A percentile compares a stretch with the other conserved stretches of the same genome.
phyloP scores from a whole-genome alignment of 92 coral and sea anemone genomes.

The Zoanthus gigantus region DNA sequence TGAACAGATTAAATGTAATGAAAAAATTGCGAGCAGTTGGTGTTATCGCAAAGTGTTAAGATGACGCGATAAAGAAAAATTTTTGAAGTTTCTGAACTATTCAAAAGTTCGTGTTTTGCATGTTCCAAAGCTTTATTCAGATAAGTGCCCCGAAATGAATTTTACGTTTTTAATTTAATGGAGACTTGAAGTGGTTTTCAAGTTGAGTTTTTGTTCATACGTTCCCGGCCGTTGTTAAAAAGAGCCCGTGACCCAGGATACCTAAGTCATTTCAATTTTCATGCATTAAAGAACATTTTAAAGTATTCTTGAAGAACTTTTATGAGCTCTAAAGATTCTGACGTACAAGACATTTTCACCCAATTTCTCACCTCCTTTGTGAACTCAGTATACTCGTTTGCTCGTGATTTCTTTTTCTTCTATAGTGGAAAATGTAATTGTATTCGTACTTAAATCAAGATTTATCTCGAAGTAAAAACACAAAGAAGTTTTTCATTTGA shows the following conservation, averaged over 20 bases:
- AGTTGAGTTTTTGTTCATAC: neutral
- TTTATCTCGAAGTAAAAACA: constrained; percentile 9
- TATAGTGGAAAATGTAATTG: neutral
- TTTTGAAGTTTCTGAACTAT: neutral
- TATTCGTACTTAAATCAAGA: constrained; percentile 10
- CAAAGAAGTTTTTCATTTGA: constrained; percentile 25
- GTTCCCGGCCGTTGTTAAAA: neutral
- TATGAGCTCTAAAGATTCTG: constrained; percentile 22
- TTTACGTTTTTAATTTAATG: neutral
- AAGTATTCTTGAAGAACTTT: neutral
- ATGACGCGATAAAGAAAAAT: neutral
- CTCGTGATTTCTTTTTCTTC: constrained; percentile 2
- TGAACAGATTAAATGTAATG: neutral
- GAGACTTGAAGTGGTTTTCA: neutral
- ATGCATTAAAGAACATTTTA: neutral
- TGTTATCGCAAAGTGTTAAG: neutral
- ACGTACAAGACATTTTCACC: constrained; percentile 23
- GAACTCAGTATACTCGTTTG: neutral
- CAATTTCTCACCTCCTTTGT: neutral
- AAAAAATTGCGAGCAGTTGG: neutral
- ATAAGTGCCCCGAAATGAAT: neutral
- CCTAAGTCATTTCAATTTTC: neutral
- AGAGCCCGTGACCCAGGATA: constrained; percentile 19
- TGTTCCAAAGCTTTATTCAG: neutral
- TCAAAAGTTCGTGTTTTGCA: neutral